Evolutionary conservation across 2,888 invertebrate genomes (phyloP), one percentile per base, ranked within the genome.

Genomic region (Corythucha ciliata): DNA sequence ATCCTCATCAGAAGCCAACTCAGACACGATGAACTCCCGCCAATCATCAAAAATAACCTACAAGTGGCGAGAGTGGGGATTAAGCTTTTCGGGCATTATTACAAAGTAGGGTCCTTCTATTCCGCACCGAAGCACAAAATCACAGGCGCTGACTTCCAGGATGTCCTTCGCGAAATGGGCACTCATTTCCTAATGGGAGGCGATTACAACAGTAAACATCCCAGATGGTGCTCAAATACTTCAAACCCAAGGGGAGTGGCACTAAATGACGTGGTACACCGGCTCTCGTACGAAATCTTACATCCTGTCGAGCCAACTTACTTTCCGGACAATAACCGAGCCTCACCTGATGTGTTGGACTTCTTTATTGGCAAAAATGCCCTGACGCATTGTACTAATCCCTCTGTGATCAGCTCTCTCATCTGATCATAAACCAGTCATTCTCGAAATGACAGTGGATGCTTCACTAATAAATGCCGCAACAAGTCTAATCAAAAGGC

Each of bases 341-440:
- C 14, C 10, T 14, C 46, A 21, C 45, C 45, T 10, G 45, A 45
- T 32, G 33, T 45, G 8, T 16, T 45, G 18, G 33, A 45, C 14
- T 32, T 45, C n/a, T 45, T 45, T 26, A 32, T 45, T 10, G 45
- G 45, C 10, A 45, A 32, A 32, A 12, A 33, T 18, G 36, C 36
- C 5, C 16, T 26, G 8, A 39, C 34, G 20, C 14, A 25, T 16
- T 47, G 47, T 21, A 2, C 24, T 7, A 8, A 2, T 4, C 45
- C 45, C 12, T 3, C 6, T 12, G 45, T 45, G n/a, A n/a, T n/a
- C n/a, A n/a, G n/a, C n/a, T n/a, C n/a, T n/a, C n/a, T 48, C 46
- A 21, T 46, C 48, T 18, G 48, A 36, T 22, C 48, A 48, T 37
- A 36, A 24, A 37, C 48, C 48, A 37, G 48, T 37, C 20, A 24